These are phyloP conservation scores for Diplodus puntazzo DNA, from an alignment of 2,797 vertebrate genomes.

Conservation along the genomic window DNA sequence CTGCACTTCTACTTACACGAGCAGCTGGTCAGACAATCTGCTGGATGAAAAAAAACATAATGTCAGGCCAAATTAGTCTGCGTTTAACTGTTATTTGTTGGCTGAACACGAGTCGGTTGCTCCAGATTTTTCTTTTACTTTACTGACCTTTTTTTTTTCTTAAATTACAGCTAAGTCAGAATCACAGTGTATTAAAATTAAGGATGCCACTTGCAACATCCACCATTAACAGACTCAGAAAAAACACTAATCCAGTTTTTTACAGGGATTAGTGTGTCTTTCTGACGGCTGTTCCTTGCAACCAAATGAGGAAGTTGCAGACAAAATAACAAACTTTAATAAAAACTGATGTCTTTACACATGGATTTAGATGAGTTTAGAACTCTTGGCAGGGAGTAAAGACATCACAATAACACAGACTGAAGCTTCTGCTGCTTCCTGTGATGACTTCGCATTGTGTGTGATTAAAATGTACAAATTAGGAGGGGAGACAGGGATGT, in stretches of 20 bases:
- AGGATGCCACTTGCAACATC: slow-evolving; percentile 30
- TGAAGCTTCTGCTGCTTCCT: slow-evolving; percentile 25
- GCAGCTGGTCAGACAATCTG: slow-evolving; percentile 58
- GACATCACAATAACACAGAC: slow-evolving; percentile 27
- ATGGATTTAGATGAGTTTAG: background rate
- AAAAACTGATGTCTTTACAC: background rate
- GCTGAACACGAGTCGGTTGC: slow-evolving; percentile 15
- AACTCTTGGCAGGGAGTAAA: slow-evolving; percentile 10
- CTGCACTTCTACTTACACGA: slow-evolving; percentile 31
- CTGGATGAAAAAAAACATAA: slow-evolving; percentile 42
- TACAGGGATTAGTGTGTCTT: slow-evolving; percentile 43
- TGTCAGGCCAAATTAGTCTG: slow-evolving; percentile 34
- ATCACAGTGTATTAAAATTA: slow-evolving; percentile 38
- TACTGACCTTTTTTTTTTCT: background rate
- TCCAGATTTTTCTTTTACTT: slow-evolving; percentile 23
- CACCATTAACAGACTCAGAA: slow-evolving; percentile 19
- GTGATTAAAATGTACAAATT: slow-evolving; percentile 51
- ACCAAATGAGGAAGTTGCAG: slow-evolving; percentile 42
- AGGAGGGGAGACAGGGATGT: background rate
- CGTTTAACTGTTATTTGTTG: slow-evolving; percentile 23
- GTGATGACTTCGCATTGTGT: slow-evolving; percentile 45
- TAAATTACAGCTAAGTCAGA: slow-evolving; percentile 6
- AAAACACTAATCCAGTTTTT: slow-evolving; percentile 48
- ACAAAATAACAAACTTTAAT: slow-evolving; percentile 19
- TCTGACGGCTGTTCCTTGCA: slow-evolving; percentile 27